Evolutionary conservation across 2,113 vertebrate genomes (phyloP).

Genomic region (Malurus cyaneus): DNA sequence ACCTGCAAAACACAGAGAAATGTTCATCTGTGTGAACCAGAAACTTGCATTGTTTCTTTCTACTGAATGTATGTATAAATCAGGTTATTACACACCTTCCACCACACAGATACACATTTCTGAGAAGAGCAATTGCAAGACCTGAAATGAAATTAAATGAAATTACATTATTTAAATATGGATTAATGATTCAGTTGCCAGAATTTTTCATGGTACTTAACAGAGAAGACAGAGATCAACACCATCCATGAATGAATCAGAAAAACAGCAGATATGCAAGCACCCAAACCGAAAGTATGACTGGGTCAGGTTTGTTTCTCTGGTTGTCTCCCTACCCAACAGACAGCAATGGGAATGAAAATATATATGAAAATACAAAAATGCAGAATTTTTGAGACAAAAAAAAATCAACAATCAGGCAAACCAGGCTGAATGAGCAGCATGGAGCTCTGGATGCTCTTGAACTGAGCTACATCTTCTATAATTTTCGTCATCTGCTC

Average conservation of each 20-base stretch:
- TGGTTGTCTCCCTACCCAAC: background rate
- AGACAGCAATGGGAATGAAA: background rate
- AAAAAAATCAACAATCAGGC: background rate
- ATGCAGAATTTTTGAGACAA: background rate
- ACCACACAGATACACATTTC: background rate
- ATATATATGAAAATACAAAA: background rate
- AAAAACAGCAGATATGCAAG: background rate
- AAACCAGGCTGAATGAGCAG: background rate
- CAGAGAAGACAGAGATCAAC: background rate
- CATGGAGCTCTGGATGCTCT: background rate
- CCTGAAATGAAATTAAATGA: background rate
- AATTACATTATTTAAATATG: background rate
- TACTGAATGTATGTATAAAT: background rate
- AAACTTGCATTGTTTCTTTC: background rate
- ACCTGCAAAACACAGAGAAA: background rate
- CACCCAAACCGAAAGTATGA: background rate
- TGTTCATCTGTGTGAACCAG: background rate
- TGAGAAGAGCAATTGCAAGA: background rate
- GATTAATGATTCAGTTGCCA: background rate
- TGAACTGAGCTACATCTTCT: background rate
- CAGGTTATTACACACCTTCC: background rate
- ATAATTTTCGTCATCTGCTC: background rate
- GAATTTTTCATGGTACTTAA: background rate
- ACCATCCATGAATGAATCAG: accelerated
- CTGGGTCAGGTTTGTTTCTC: background rate